Base-by-base conservation (phyloP, 1,140 invertebrate genomes). In the Polyergus mexicanus region DNA sequence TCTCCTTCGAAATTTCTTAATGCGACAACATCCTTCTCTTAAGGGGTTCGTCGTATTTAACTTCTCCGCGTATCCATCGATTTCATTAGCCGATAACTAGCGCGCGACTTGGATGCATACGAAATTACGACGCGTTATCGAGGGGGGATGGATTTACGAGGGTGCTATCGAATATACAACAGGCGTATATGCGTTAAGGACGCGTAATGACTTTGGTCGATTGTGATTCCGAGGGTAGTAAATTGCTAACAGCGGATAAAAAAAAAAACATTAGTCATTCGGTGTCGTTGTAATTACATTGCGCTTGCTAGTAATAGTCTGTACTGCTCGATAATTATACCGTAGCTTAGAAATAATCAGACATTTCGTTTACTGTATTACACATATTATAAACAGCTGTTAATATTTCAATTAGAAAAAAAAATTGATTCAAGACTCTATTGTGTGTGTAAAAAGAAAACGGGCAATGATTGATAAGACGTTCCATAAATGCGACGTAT, bases 221-320 rank as follows among this genome's bases (percentile, higher is more conserved):
- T 63, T 44, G 85, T 66, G 69, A 83, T 77, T 74, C 25, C 68
- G 86, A 63, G 68, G 58, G 22, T 25, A 41, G 28, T 19, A 71
- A 51, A 60, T 28, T 19, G 84, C 41, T 44, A 44, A 51, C 28
- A 3, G 19, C 87, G 91, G 92, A 94, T 93, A 94, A 93, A 94
- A 94, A 93, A 94, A 94, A 94, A 91, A 84, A 91, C 92, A 94
- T 94, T 94, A 94, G 88, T 94, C 92, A 93, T 86, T 51, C 84
- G 84, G 62, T 78, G 83, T 81, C 89, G 71, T 44, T 89, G 68
- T 87, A 89, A 89, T 87, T 87, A 68, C 86, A 77, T 78, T 44
- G 65, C 72, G 32, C 41, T 63, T 58, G 58, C 47, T 77, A 35
- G 78, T 76, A 51, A 89, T 11, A 19, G 25, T 69, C 63, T 72